These are phyloP conservation scores for Oncorhynchus keta DNA, from an alignment of 2,113 vertebrate species.

Conservation along the genomic window DNA sequence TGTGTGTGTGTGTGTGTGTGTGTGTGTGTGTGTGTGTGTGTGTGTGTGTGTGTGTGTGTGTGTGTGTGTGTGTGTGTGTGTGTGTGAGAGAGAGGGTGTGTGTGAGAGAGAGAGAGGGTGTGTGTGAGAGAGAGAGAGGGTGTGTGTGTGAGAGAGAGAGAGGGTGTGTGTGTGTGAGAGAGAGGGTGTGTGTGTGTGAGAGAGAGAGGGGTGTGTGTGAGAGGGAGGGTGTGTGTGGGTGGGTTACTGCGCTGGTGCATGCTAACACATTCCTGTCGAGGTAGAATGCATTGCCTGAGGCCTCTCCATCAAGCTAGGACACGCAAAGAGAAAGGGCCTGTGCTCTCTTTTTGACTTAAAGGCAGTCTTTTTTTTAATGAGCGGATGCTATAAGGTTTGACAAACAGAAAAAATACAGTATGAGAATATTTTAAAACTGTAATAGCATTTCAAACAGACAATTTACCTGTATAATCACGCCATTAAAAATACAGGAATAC, in stretches of 20 bases:
- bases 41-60: too few relatives aligned
- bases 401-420: not conserved
- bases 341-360: not conserved
- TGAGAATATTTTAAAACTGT: not conserved
- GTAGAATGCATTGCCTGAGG: slow-evolving; percentile 37
- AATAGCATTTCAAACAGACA: not conserved
- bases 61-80: too few relatives aligned
- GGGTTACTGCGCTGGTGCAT: not conserved
- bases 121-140: too few relatives aligned
- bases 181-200: too few relatives aligned
- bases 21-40: too few relatives aligned
- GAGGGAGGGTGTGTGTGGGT: too few relatives aligned
- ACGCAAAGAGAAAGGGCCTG: slow-evolving; percentile 19
- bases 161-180: too few relatives aligned
- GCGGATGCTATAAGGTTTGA: not conserved
- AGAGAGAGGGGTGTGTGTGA: too few relatives aligned
- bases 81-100: too few relatives aligned
- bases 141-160: too few relatives aligned
- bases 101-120: too few relatives aligned
- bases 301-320: slow-evolving; percentile 53
- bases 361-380: not conserved
- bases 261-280: slow-evolving; percentile 49
- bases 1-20: too few relatives aligned
- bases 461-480: not conserved
- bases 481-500: not conserved